These are phyloP conservation scores for Chrysolina americana DNA, from an alignment of 2,888 invertebrate species.

Conservation along the genomic window DNA sequence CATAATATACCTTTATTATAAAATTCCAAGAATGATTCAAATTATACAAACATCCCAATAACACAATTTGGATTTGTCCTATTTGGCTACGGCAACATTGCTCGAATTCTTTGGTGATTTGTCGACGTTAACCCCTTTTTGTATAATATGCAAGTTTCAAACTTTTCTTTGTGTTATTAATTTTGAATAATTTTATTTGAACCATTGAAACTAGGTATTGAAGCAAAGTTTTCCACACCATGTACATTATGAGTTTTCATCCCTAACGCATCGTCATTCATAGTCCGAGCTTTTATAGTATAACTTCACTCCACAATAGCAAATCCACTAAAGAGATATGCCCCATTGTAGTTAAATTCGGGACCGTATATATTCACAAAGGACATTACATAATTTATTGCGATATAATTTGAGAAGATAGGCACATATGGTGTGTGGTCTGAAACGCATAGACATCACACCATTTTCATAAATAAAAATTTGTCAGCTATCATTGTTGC, in stretches of 20 bases:
- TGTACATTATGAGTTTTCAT: background rate
- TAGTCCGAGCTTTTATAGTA: slow-evolving; percentile 3
- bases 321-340: slow-evolving; percentile 35
- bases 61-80: too few species aligned
- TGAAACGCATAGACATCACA: slow-evolving; percentile 25
- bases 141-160: too few species aligned
- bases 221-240: background rate
- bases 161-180: too few species aligned
- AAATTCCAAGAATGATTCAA: too few species aligned
- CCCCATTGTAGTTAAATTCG: slow-evolving; percentile 36
- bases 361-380: slow-evolving; percentile 40
- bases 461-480: slow-evolving; percentile 39
- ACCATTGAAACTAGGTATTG: background rate
- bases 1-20: too few species aligned
- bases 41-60: too few species aligned
- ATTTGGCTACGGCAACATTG: too few species aligned
- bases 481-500: slow-evolving; percentile 33
- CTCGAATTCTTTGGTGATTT: too few species aligned
- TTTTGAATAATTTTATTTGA: too few species aligned
- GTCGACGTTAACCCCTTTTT: too few species aligned
- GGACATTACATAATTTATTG: slow-evolving; percentile 53
- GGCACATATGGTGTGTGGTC: slow-evolving; percentile 55
- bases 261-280: background rate
- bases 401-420: slow-evolving; percentile 55
- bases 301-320: slow-evolving; percentile 32